Percentiles rank a stretch among this genome's conserved stretches.
These are phyloP conservation scores for Rhagonycha fulva DNA, from an alignment of 2,888 invertebrate genomes.

Conservation along the genomic window DNA sequence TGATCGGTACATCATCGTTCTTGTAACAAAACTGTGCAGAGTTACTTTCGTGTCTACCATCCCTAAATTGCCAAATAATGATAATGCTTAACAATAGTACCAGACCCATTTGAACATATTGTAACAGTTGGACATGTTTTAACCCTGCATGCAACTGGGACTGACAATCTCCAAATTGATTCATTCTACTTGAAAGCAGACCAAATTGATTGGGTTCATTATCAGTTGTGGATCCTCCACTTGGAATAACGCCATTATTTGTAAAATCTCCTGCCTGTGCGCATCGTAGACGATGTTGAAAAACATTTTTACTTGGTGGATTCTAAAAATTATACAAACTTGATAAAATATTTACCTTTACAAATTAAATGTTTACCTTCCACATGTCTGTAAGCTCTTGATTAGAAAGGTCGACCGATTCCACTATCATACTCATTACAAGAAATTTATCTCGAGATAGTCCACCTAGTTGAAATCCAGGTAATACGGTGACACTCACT, in stretches of 20 bases:
- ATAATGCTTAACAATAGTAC: slow-evolving; percentile 53
- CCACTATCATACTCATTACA: slow-evolving; percentile 78
- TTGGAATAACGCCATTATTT: slow-evolving; percentile 46
- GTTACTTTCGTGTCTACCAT: slow-evolving; percentile 42
- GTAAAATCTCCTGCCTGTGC: slow-evolving; percentile 55
- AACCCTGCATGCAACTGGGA: slow-evolving; percentile 57
- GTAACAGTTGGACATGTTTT: slow-evolving; percentile 57
- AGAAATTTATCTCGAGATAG: slow-evolving; percentile 85
- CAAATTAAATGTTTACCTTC: slow-evolving; percentile 60
- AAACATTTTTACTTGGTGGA: slow-evolving; percentile 54
- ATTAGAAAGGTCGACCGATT: slow-evolving; percentile 59
- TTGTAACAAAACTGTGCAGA: slow-evolving; percentile 30
- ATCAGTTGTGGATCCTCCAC: slow-evolving; percentile 16
- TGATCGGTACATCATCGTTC: slow-evolving; percentile 34
- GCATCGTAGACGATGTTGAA: slow-evolving; percentile 76
- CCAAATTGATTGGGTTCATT: slow-evolving; percentile 41
- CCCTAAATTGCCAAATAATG: slow-evolving; percentile 55
- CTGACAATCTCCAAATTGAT: slow-evolving; percentile 55
- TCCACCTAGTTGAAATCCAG: slow-evolving; percentile 70
- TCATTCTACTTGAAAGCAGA: slow-evolving; percentile 44
- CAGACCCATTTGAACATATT: slow-evolving; percentile 58
- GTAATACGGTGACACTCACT: slow-evolving; percentile 75
- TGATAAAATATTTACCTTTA: background rate
- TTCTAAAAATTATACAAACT: slow-evolving; percentile 39
- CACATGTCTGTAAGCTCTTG: slow-evolving; percentile 75